These are phyloP conservation scores for Bagarius yarrelli DNA, from an alignment of 2,113 vertebrate genomes.

Conservation along the genomic window DNA sequence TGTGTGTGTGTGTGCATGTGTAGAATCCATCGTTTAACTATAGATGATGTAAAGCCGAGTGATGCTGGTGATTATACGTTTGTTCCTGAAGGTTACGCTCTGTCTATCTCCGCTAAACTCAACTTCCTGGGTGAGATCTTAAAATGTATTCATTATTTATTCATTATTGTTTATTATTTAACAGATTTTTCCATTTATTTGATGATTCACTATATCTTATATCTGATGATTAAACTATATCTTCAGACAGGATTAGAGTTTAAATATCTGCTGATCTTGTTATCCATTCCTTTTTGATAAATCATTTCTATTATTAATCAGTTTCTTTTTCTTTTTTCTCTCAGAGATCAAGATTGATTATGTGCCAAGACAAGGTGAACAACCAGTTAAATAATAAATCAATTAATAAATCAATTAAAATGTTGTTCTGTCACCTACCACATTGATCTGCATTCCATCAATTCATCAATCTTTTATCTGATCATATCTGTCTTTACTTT, in stretches of 20 bases:
- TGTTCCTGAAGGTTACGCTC: slow-evolving; percentile 83
- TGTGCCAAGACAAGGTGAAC: slow-evolving; percentile 87
- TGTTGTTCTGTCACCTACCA: not conserved
- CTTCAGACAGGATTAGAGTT: not conserved
- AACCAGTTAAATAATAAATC: not conserved
- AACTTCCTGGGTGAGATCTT: slow-evolving; percentile 83
- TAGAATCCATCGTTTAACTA: slow-evolving; percentile 81
- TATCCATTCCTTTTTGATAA: too few species aligned
- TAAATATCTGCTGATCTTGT: too few species aligned
- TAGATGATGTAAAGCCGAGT: slow-evolving; percentile 78
- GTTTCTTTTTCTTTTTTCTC: slow-evolving; percentile 35
- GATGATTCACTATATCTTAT: not conserved
- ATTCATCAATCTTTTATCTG: not conserved
- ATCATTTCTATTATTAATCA: not conserved
- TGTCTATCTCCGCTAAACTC: slow-evolving; percentile 87
- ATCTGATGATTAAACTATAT: not conserved
- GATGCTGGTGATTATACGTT: slow-evolving; percentile 90
- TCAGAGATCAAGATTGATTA: slow-evolving; percentile 93
- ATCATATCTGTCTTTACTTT: not conserved
- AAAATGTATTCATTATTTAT: not conserved
- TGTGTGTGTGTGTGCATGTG: slow-evolving; percentile 29
- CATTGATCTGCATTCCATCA: not conserved
- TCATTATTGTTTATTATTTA: not conserved
- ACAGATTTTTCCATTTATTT: not conserved
- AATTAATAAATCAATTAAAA: not conserved